phyloP scores from a whole-genome alignment of 2,888 invertebrate species.

The Hypomecis punctinalis region DNA sequence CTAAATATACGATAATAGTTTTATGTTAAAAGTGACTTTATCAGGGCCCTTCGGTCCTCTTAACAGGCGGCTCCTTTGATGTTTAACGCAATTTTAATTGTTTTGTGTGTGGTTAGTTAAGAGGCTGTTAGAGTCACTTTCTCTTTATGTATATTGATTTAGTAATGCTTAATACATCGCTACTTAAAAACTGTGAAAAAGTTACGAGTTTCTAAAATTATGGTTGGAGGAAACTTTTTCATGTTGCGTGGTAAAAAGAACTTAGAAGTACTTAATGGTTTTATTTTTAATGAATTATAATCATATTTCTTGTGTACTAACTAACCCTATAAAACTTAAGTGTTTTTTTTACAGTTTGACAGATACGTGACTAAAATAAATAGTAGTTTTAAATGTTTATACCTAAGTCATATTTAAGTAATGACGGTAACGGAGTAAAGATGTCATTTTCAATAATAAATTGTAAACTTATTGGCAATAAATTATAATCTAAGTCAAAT shows the following conservation, averaged over 20 bases:
- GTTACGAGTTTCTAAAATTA: background rate
- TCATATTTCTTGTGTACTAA: background rate
- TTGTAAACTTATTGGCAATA: background rate
- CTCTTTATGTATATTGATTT: slow-evolving; percentile 24
- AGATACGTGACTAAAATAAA: too few species aligned
- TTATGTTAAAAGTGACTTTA: slow-evolving; percentile 70
- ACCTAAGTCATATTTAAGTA: too few species aligned
- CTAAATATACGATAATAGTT: slow-evolving; percentile 68
- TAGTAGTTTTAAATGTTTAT: too few species aligned
- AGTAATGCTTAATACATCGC: slow-evolving; percentile 8
- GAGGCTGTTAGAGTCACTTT: slow-evolving; percentile 33
- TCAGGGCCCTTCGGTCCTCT: slow-evolving; percentile 56
- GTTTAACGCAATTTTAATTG: slow-evolving; percentile 57
- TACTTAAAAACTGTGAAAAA: background rate
- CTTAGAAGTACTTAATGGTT: too few species aligned
- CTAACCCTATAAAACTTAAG: too few species aligned
- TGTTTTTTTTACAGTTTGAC: background rate
- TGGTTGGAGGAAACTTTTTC: background rate
- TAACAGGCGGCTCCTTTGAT: slow-evolving; percentile 62
- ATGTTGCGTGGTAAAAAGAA: background rate
- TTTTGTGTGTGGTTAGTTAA: slow-evolving; percentile 50
- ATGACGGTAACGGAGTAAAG: too few species aligned
- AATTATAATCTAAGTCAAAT: too few species aligned
- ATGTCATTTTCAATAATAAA: too few species aligned
- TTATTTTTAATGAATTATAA: background rate